Evolutionary conservation across 2,113 vertebrate species (phyloP), one percentile per base, ranked within the genome.

Genomic region (Thamnophis sirtalis): DNA sequence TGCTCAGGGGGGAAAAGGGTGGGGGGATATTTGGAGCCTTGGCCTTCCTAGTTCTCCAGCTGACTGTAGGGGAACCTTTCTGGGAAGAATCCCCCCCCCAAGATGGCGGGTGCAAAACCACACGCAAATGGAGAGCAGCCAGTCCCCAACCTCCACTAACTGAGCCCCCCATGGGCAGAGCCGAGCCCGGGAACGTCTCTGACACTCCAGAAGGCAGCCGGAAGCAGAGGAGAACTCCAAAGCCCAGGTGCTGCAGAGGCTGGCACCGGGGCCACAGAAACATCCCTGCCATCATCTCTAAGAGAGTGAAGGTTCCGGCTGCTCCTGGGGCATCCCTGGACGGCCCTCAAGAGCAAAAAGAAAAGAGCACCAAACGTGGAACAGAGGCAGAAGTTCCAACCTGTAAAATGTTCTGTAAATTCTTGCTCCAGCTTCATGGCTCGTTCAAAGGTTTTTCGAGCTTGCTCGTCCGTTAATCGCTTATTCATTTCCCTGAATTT

Each of bases 321-420:
- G 4, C 54, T 43, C 13, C 54, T 1, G 11, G 48, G 9, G 0
- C 2, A 24, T 26, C 19, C 33, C 13, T 17, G 15, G 17, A 6
- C 33, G 1, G 19, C 88, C 26, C 26, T 4, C 28, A 1, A 9
- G 0, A 48, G 17, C 7, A 33, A 4, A 54, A 38, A 22, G 54
- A 54, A 22, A 9, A 0, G 15, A n/a, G 19, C 50, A 17, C 6
- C 3, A 13, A 48, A 24, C 5, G 8, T 51, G 90, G 28, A 91
- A 19, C 85, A 17, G 92, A 89, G 24, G 49, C 89, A 8, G 90
- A 94, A 88, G 96, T 98, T 95, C 86, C 53, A 10, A 99, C 99
- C 99, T 98, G 99, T 99, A 96, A 99, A 99, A 94, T 99, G 98
- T 96, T 99, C 99, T 9, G 98, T 99, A 95, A 99, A 99, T 95